Evolutionary conservation across 2,113 vertebrate species (phyloP).

Genomic region (Odocoileus virginianus): DNA sequence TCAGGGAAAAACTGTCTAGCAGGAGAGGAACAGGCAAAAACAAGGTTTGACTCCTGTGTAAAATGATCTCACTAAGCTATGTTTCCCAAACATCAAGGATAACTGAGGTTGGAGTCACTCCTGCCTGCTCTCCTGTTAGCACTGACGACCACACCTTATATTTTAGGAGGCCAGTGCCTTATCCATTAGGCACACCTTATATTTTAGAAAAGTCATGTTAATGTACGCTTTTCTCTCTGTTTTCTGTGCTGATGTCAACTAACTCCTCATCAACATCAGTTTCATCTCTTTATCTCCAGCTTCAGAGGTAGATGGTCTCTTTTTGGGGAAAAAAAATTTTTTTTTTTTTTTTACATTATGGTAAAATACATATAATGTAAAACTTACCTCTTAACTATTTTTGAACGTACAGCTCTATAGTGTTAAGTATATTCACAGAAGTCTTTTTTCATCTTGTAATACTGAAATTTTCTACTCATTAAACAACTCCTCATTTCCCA

Average conservation of each 20-base stretch:
- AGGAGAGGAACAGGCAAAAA: not conserved
- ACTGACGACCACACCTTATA: not conserved
- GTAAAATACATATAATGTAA: not conserved
- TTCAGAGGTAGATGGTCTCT: not conserved
- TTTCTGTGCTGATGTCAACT: not conserved
- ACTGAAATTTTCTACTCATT: not conserved
- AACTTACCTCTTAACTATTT: not conserved
- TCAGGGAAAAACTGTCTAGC: not conserved
- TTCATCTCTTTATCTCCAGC: not conserved
- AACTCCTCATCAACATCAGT: not conserved
- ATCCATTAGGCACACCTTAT: conserved; percentile 45
- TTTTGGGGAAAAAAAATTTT: not conserved
- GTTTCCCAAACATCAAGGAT: not conserved
- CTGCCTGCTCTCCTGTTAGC: not conserved
- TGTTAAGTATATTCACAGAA: not conserved
- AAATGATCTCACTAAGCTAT: not conserved
- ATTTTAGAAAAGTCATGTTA: not conserved
- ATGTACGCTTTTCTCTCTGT: not conserved
- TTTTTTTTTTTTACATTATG: not conserved
- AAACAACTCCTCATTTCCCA: not conserved
- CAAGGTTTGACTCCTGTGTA: not conserved
- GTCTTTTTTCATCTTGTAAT: not conserved
- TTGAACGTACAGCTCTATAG: not conserved
- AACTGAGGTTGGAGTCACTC: not conserved
- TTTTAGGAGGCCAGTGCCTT: conserved; percentile 81